Conservation (phyloP, 2,113 vertebrate species). For the Vulpes vulpes region DNA sequence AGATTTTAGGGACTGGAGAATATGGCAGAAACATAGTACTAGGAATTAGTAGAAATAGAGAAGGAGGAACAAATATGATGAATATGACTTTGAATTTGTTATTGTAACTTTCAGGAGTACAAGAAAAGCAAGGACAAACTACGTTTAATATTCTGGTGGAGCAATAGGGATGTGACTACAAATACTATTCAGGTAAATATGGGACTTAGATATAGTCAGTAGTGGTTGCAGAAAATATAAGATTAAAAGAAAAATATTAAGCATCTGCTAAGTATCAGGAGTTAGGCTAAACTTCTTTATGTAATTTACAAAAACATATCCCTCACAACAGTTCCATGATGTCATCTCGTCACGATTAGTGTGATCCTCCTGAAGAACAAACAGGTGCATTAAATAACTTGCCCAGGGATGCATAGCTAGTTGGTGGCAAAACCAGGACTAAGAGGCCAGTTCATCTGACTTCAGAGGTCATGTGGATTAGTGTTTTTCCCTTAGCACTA, state of each 20-base stretch:
- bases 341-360: not conserved
- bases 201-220: not conserved
- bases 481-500: not conserved
- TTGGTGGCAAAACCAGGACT: too few species aligned
- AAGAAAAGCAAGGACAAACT: not conserved
- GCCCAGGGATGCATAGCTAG: too few species aligned
- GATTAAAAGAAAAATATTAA: not conserved
- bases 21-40: not conserved
- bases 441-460: too few species aligned
- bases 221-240: not conserved
- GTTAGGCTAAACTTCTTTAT: not conserved
- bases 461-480: too few species aligned
- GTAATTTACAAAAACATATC: not conserved
- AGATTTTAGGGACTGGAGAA: not conserved
- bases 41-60: not conserved
- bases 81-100: not conserved
- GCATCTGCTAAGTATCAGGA: not conserved
- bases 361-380: not conserved
- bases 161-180: accelerated
- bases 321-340: not conserved
- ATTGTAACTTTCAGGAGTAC: not conserved
- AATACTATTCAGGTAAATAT: not conserved
- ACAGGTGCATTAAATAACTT: not conserved
- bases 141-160: not conserved
- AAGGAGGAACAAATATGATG: not conserved